phyloP scores from a whole-genome alignment of 2,888 invertebrate genomes.

The Oligia strigilis region DNA sequence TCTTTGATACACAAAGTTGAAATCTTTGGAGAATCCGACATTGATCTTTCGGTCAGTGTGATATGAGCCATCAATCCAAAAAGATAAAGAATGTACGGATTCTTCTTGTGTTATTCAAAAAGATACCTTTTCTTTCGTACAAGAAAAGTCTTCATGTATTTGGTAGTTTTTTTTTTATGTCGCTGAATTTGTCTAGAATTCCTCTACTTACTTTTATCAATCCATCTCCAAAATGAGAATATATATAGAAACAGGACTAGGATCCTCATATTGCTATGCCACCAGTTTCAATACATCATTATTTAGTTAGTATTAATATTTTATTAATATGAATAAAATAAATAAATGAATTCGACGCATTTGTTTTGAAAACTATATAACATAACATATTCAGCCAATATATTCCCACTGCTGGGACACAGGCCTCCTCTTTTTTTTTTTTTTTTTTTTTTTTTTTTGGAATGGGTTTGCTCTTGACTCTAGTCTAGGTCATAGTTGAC shows the following conservation, averaged over 20 bases:
- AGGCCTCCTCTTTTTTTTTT: too few species aligned
- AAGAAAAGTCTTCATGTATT: neutral
- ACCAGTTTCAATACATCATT: too few species aligned
- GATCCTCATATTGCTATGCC: neutral
- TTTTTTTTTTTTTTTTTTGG: too few species aligned
- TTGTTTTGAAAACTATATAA: too few species aligned
- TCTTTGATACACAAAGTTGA: constrained; percentile 39
- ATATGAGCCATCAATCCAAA: constrained; percentile 33
- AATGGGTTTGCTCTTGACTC: too few species aligned
- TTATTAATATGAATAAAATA: too few species aligned
- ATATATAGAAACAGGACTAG: neutral
- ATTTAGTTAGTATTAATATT: too few species aligned
- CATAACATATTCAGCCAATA: too few species aligned
- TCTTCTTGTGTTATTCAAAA: constrained; percentile 17
- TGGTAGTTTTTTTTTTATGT: neutral
- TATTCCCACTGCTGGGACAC: too few species aligned
- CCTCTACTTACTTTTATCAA: neutral
- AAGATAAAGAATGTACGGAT: constrained; percentile 27
- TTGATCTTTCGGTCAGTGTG: constrained; percentile 52
- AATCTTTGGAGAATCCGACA: constrained; percentile 48
- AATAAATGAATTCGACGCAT: too few species aligned
- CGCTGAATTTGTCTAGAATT: neutral
- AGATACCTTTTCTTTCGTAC: neutral
- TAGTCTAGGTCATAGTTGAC: too few species aligned
- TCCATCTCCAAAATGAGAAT: neutral